These are phyloP conservation scores for Phylloscopus collybita DNA, from an alignment of 2,797 vertebrate genomes.

Conservation along the genomic window DNA sequence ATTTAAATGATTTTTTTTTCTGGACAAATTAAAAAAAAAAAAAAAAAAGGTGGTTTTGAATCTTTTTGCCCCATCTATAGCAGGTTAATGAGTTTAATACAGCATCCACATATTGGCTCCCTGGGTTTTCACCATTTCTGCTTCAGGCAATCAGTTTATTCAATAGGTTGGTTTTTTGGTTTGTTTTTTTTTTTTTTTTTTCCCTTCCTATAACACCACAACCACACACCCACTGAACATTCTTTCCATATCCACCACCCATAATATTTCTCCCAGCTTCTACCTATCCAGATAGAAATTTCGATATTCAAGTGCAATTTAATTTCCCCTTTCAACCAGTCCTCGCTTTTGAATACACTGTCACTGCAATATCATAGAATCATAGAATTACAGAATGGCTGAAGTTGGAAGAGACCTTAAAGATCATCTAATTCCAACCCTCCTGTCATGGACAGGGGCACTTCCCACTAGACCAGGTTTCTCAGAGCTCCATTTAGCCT, in stretches of 20 bases:
- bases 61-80: not conserved
- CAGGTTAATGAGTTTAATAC: not conserved
- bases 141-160: not conserved
- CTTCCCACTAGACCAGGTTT: not conserved
- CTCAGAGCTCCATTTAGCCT: not conserved
- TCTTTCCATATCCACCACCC: not conserved
- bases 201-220: not conserved
- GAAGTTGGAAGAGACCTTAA: not conserved
- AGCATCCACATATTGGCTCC: not conserved
- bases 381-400: not conserved
- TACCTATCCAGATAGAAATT: not conserved
- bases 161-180: not conserved
- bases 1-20: not conserved
- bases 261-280: not conserved
- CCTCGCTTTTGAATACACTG: not conserved
- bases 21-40: not conserved
- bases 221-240: not conserved
- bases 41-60: not conserved
- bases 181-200: not conserved
- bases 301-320: not conserved
- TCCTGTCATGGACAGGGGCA: not conserved
- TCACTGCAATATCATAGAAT: not conserved
- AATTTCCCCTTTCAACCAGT: not conserved
- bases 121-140: not conserved
- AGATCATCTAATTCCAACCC: not conserved